Percentiles rank a stretch among this genome's conserved stretches.
Conservation (phyloP, 2,113 vertebrate genomes). For the Narcine bancroftii region DNA sequence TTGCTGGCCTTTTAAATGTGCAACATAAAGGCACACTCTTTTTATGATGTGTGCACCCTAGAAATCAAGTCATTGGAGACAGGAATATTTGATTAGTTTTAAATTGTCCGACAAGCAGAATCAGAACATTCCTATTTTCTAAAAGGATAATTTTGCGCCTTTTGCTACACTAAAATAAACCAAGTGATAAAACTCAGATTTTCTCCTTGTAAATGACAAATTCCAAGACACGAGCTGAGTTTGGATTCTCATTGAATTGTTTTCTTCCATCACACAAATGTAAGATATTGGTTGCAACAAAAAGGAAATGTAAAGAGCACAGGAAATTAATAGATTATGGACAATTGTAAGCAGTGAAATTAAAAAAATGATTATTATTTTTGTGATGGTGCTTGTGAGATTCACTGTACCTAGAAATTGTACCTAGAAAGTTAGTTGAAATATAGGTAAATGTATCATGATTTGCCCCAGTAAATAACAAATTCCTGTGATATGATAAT, state of each 20-base stretch:
- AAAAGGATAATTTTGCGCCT: not conserved
- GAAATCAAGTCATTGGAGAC: not conserved
- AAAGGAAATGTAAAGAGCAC: not conserved
- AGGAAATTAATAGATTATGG: not conserved
- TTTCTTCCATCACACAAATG: not conserved
- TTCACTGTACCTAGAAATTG: not conserved
- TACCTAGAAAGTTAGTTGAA: not conserved
- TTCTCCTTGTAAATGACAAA: not conserved
- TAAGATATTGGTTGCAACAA: not conserved
- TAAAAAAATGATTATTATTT: not conserved
- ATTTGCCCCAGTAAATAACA: constrained; percentile 3
- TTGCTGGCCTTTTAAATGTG: not conserved
- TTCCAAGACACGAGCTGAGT: not conserved
- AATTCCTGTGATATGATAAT: not conserved
- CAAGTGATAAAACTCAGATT: not conserved
- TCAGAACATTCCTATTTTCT: not conserved
- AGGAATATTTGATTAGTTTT: not conserved
- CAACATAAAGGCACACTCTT: not conserved
- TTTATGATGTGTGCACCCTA: not conserved
- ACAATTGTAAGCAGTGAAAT: not conserved
- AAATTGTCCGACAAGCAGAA: not conserved
- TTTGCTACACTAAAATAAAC: not conserved
- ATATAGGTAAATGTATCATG: not conserved
- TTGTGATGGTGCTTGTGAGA: not conserved
- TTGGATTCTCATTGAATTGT: not conserved